phyloP scores from a whole-genome alignment of 2,888 invertebrate species.

The Aphidius colemani region DNA sequence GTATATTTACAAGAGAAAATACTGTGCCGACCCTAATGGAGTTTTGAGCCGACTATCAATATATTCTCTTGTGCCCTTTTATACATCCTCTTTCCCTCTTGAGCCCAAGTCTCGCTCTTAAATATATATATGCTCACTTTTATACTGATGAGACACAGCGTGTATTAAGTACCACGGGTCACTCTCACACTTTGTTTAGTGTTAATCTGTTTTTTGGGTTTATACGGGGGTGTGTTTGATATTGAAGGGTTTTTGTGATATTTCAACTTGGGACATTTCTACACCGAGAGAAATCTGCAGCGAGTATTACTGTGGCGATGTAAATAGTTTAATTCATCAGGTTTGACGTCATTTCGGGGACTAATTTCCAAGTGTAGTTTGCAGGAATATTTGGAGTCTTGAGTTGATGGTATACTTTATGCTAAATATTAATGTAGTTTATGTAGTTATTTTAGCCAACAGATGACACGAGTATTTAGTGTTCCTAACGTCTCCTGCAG shows the following conservation, averaged over 20 bases:
- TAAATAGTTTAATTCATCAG: too few species aligned
- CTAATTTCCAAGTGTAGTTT: too few species aligned
- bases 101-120: conserved; percentile 9
- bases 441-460: too few species aligned
- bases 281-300: too few species aligned
- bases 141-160: conserved; percentile 37
- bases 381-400: too few species aligned
- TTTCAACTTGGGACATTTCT: not conserved
- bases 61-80: conserved; percentile 48
- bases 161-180: conserved; percentile 44
- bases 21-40: conserved; percentile 57
- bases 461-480: too few species aligned
- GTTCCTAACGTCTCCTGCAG: too few species aligned
- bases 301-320: too few species aligned
- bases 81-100: conserved; percentile 2
- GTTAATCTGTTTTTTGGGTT: conserved; percentile 28
- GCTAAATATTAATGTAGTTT: too few species aligned
- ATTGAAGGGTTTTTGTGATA: conserved; percentile 9
- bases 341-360: too few species aligned
- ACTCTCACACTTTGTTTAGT: conserved; percentile 57
- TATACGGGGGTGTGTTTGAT: not conserved
- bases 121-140: not conserved
- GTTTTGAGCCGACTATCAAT: conserved; percentile 61
- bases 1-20: conserved; percentile 59
- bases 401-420: too few species aligned